Conservation (phyloP, 2,113 vertebrate genomes). For the Cinclus mexicanus region DNA sequence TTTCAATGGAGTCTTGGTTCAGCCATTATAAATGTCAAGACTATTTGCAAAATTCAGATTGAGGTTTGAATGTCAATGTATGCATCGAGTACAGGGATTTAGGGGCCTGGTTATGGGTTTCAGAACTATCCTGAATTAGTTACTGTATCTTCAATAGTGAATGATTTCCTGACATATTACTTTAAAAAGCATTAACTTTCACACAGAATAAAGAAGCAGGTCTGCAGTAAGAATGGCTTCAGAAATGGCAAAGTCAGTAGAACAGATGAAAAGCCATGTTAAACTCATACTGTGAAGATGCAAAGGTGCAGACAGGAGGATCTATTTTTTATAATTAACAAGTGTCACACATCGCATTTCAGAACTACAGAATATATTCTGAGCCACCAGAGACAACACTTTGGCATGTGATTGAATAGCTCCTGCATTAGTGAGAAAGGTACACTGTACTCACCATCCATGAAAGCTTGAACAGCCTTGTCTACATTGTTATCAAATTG, state of each 20-base stretch:
- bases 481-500: conserved; percentile 82
- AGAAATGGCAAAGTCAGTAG: neutral
- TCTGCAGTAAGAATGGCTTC: neutral
- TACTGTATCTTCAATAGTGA: neutral
- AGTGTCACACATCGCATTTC: neutral
- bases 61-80: conserved; percentile 33
- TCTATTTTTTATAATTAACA: neutral
- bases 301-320: neutral
- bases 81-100: neutral
- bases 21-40: conserved; percentile 29
- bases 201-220: neutral
- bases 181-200: neutral
- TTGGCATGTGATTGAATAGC: neutral
- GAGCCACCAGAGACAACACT: neutral
- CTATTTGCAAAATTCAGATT: conserved; percentile 38
- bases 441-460: conserved; percentile 75
- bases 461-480: conserved; percentile 82
- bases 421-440: neutral
- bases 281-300: neutral
- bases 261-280: neutral
- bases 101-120: neutral
- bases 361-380: neutral
- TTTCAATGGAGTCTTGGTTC: neutral
- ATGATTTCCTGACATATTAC: neutral
- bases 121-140: neutral